Percentiles rank a stretch among this genome's conserved stretches.
Conservation (phyloP, 2,797 vertebrate genomes). For the Vultur gryphus region DNA sequence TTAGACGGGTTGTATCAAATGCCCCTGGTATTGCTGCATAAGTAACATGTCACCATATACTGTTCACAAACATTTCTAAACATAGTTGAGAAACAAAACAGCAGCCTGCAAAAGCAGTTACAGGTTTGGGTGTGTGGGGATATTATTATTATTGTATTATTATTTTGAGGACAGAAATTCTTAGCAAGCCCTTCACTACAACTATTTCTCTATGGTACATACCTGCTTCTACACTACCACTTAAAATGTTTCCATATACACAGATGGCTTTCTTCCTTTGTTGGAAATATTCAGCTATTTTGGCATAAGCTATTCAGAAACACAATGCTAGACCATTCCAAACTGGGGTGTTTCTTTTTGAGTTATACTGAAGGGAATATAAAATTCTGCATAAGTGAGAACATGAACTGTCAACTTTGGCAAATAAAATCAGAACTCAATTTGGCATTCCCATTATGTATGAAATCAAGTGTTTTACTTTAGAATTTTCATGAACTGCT, state of each 20-base stretch:
- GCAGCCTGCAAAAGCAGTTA: background rate
- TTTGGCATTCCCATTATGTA: background rate
- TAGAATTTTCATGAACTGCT: background rate
- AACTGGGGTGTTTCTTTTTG: background rate
- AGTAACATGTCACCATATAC: background rate
- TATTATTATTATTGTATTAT: background rate
- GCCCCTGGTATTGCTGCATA: background rate
- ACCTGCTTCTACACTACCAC: background rate
- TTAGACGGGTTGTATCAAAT: background rate
- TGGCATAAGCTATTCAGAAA: background rate
- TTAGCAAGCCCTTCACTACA: background rate
- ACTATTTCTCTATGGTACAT: background rate
- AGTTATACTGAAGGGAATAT: background rate
- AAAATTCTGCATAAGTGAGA: background rate
- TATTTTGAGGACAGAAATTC: background rate
- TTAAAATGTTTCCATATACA: background rate
- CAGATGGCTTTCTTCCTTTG: background rate
- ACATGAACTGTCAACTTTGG: background rate
- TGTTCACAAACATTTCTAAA: background rate
- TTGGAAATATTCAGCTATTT: background rate
- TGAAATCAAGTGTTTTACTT: background rate
- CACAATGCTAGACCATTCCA: background rate
- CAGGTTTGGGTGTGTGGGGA: background rate
- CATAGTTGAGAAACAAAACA: background rate
- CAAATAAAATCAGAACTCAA: background rate